A percentile compares a stretch with the other conserved stretches of the same genome.
These are phyloP conservation scores for Leptocoma aspasia DNA, from an alignment of 2,113 vertebrate genomes.

Conservation along the genomic window DNA sequence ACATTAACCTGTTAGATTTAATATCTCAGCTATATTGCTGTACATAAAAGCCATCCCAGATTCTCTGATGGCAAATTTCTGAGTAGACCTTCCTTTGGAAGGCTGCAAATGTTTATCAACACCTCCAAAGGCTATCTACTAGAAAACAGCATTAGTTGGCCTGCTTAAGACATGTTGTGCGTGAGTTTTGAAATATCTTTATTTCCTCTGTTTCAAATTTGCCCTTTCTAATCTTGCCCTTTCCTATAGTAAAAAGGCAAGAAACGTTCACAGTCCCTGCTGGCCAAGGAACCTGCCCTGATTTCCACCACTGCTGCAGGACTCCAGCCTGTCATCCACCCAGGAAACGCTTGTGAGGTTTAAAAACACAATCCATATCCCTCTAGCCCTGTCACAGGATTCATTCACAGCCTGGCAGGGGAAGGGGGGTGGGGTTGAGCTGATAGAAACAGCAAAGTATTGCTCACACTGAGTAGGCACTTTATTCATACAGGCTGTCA, in stretches of 20 bases:
- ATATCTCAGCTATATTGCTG: neutral
- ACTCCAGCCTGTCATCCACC: neutral
- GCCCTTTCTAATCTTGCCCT: neutral
- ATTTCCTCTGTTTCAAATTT: neutral
- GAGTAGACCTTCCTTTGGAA: neutral
- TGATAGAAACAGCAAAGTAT: neutral
- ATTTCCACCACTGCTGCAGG: rapidly evolving
- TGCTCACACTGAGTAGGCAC: neutral
- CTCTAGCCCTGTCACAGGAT: neutral
- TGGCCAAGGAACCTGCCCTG: rapidly evolving
- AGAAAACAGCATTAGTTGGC: neutral
- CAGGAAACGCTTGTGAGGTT: neutral
- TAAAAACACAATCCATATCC: neutral
- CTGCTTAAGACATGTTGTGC: neutral
- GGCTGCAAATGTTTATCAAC: neutral
- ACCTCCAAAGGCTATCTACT: neutral
- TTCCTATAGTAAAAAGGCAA: neutral
- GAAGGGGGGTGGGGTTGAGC: neutral
- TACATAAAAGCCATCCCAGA: neutral
- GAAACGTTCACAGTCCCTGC: rapidly evolving
- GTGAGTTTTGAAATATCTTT: neutral
- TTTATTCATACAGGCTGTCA: neutral
- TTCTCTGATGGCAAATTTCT: rapidly evolving
- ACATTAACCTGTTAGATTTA: neutral
- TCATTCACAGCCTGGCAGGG: neutral